Evolutionary conservation across 2,113 vertebrate species (phyloP), one percentile per base, ranked within the genome.

Genomic region (Otus sunia): DNA sequence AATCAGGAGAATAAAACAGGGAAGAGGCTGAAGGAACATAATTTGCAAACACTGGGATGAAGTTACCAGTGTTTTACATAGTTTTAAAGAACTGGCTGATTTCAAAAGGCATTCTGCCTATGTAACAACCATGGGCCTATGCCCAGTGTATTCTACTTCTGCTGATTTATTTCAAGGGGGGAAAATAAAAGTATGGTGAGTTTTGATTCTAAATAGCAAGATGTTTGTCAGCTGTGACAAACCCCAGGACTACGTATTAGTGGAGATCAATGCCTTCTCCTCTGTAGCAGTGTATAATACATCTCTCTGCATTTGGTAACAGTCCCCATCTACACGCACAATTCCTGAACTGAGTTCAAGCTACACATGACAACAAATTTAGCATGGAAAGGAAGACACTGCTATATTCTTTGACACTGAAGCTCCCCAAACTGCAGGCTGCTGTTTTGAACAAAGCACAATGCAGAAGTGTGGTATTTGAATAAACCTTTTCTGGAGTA

Each of bases 401-500:
- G 9, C 34, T 18, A 6, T 64, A 26, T 32, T 41, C 23, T 66
- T 72, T 58, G 58, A 49, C 30, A 29, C 13, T 29, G 19, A 69
- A 86, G 20, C 84, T 59, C 55, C 26, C n/a, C 23, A 87, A 21
- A 75, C 15, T 36, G 56, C 77, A 73, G 43, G 69, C 43, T 72
- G 55, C 18, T 69, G n/a, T 27, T 37, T 43, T 52, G 22, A 84
- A 86, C 68, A 81, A 69, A 50, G 26, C 27, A 91, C n/a, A 52
- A 56, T 62, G 83, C 9, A n/a, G 56, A 80, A 25, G 49, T 17
- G 53, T 41, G 50, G 55, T 81, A 72, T 60, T 80, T 78, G 89
- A 89, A 88, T 85, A 91, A 94, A 93, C 9, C 34, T 62, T 88
- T 83, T 63, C 62, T 90, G 29, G 81, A 93, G 89, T 41, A 36